These are phyloP conservation scores for Salvelinus alpinus DNA, from an alignment of 2,113 vertebrate genomes.

Conservation along the genomic window DNA sequence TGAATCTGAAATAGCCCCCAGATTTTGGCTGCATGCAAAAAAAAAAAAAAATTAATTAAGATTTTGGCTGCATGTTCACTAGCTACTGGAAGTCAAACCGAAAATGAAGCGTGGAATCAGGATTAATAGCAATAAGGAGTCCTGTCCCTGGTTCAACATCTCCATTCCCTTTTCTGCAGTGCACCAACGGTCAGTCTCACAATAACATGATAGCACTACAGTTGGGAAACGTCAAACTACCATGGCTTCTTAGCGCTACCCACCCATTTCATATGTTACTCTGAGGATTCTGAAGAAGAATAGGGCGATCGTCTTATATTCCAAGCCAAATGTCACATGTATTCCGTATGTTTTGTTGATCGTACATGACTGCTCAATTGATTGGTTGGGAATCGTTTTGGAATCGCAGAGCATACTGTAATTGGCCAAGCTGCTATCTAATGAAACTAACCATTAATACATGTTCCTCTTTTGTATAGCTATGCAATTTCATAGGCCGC, in stretches of 20 bases:
- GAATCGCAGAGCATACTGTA: slow-evolving; percentile 45
- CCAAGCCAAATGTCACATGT: background rate
- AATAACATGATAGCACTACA: background rate
- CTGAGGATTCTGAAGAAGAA: background rate
- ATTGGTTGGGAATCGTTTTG: slow-evolving; percentile 12
- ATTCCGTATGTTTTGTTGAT: background rate
- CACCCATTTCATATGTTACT: background rate
- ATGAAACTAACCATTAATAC: slow-evolving; percentile 44
- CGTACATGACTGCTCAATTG: background rate
- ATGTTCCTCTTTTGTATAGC: slow-evolving; percentile 42
- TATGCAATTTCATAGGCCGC: slow-evolving; percentile 54
- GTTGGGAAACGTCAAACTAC: background rate
- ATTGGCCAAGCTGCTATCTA: slow-evolving; percentile 56
- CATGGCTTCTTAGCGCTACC: background rate
- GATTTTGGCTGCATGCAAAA: slow-evolving; percentile 31
- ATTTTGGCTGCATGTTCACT: slow-evolving; percentile 36
- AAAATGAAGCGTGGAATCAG: slow-evolving; percentile 5
- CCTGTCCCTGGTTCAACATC: slow-evolving; percentile 27
- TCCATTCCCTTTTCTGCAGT: background rate
- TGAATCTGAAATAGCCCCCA: slow-evolving; percentile 46
- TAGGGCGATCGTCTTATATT: background rate
- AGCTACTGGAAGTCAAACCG: slow-evolving; percentile 37
- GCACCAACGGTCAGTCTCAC: background rate
- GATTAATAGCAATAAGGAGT: slow-evolving; percentile 19
- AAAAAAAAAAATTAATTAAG: too few species aligned